Percentiles rank a stretch among this genome's conserved stretches.
phyloP scores from a whole-genome alignment of 2,797 vertebrate genomes.

The Darevskia mixta region DNA sequence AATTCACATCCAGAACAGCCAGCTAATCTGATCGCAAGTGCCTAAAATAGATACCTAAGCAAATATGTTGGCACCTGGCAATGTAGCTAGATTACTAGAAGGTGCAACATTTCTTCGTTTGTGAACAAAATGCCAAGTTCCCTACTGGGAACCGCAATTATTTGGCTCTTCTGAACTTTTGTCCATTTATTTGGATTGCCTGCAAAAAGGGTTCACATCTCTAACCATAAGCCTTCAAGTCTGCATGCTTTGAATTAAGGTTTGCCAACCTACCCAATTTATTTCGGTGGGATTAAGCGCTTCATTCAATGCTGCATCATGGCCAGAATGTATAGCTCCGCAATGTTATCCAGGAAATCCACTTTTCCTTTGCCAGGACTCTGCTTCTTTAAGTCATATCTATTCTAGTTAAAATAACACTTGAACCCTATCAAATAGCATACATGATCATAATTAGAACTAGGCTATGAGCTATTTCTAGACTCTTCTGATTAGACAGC shows the following conservation, averaged over 20 bases:
- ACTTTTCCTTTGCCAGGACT: conserved; percentile 45
- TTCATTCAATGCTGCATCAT: not conserved
- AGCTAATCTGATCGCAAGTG: not conserved
- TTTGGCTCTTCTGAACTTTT: conserved; percentile 14
- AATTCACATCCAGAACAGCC: not conserved
- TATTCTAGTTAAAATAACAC: conserved; percentile 41
- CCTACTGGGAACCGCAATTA: not conserved
- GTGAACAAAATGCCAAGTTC: not conserved
- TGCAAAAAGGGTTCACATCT: conserved; percentile 21
- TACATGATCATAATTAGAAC: conserved; percentile 61
- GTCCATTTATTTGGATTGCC: not conserved
- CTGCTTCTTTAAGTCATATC: conserved; percentile 39
- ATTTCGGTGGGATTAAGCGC: not conserved
- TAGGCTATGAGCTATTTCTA: conserved; percentile 61
- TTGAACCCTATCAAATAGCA: conserved; percentile 58
- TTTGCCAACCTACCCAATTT: not conserved
- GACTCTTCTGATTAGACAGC: conserved; percentile 51
- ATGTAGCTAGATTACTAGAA: not conserved
- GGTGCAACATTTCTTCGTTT: not conserved
- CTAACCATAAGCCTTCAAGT: conserved; percentile 18
- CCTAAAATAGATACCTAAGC: conserved; percentile 26
- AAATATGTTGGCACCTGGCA: not conserved
- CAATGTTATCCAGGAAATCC: not conserved
- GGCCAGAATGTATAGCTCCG: conserved; percentile 33
- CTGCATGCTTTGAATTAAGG: not conserved